phyloP scores from a whole-genome alignment of 2,888 invertebrate species.

The Tenthredo livida region DNA sequence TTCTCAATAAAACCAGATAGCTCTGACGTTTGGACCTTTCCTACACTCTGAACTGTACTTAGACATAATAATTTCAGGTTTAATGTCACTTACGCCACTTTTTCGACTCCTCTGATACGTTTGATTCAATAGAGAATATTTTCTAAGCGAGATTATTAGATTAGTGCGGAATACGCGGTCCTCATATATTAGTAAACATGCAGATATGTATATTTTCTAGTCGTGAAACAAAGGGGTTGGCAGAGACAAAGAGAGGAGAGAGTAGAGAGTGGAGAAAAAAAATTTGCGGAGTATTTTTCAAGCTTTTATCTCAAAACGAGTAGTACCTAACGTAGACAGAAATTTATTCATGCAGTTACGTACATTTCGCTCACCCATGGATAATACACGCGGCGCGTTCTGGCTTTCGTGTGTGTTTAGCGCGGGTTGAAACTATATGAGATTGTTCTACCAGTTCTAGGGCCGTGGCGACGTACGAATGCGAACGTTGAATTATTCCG shows the following conservation, averaged over 20 bases:
- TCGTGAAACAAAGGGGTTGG: conserved; percentile 17
- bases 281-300: conserved; percentile 30
- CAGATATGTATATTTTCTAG: background rate
- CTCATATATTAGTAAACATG: background rate
- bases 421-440: conserved; percentile 21
- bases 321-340: conserved; percentile 33
- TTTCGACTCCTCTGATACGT: background rate
- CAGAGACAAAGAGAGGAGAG: background rate
- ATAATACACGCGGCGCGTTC: conserved; percentile 13
- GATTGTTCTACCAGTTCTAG: conserved; percentile 14
- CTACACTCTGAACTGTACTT: background rate
- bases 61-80: background rate
- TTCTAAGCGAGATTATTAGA: background rate
- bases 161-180: background rate
- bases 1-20: background rate
- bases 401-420: background rate
- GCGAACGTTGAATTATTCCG: conserved; percentile 4
- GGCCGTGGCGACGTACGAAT: conserved; percentile 5
- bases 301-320: conserved; percentile 43
- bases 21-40: background rate
- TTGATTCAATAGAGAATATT: background rate
- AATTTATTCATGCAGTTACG: conserved; percentile 36
- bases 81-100: background rate
- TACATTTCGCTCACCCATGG: conserved; percentile 24
- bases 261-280: background rate